These are phyloP conservation scores for Sparus aurata DNA, from an alignment of 2,797 vertebrate species.

Conservation along the genomic window DNA sequence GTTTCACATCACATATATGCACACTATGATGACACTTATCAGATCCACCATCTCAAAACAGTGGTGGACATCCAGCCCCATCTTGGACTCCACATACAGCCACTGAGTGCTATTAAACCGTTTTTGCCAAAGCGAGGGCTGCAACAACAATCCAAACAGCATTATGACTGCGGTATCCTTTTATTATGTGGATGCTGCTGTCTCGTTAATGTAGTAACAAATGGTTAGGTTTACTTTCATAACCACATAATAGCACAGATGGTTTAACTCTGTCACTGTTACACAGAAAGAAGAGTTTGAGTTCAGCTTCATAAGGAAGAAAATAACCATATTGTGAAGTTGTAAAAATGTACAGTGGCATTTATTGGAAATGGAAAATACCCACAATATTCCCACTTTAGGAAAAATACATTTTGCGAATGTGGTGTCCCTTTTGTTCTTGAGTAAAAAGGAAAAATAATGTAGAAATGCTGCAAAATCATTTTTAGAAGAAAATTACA, in stretches of 20 bases:
- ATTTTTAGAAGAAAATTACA: conserved; percentile 5
- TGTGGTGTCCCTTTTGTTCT: background rate
- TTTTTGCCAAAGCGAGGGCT: conserved; percentile 7
- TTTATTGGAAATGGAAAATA: background rate
- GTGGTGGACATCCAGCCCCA: background rate
- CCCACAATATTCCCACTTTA: background rate
- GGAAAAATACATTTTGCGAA: background rate
- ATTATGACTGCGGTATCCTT: conserved; percentile 30
- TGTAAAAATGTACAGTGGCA: background rate
- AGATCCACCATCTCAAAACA: conserved; percentile 21
- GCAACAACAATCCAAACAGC: conserved; percentile 31
- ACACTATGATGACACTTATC: background rate
- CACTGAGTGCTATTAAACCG: conserved; percentile 18
- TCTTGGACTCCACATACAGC: conserved; percentile 17
- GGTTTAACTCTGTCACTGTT: conserved; percentile 34
- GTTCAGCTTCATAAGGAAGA: background rate
- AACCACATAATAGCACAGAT: conserved; percentile 47
- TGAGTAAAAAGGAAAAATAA: background rate
- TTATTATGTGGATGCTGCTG: conserved; percentile 48
- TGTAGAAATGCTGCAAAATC: background rate
- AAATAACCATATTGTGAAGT: conserved; percentile 11
- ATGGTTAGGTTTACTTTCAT: conserved; percentile 23
- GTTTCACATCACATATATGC: conserved; percentile 6
- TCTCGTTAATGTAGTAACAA: conserved; percentile 57
- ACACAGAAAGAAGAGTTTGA: conserved; percentile 8